Evolutionary conservation across 2,888 invertebrate genomes (phyloP), one percentile per base, ranked within the genome.

Genomic region (Salticus scenicus): DNA sequence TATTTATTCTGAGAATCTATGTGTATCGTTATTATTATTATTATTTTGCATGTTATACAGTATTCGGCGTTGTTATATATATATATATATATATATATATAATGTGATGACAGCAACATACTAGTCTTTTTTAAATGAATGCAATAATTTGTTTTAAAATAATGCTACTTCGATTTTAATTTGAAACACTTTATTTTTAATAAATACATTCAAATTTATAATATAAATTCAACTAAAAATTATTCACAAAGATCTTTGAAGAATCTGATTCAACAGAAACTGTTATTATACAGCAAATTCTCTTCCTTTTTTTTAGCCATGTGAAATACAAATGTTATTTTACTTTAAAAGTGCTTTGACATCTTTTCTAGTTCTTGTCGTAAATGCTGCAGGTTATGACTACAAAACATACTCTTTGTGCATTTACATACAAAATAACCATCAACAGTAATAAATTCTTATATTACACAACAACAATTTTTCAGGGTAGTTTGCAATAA

Each of bases 371-470:
- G 24, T 57, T 57, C 33, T 28, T 12, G 17, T 33, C 76, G 66
- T 71, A 76, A 76, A 76, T 77, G 57, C 77, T 76, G 66, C 76
- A 76, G 71, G 63, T 66, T 72, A 24, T 42, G 57, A 27, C 83
- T 84, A 77, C 83, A 77, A 84, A 84, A 84, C 77, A 73, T 73
- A 78, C 24, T 75, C 75, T 67, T 41, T 77, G 83, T 84, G 83
- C 72, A 77, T 24, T n/a, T 8, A 84, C 37, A 71, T 47, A 73
- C 72, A 72, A 84, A 67, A n/a, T 28, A 28, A 64, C 47, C 51
- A 30, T 84, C 77, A 84, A 84, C 83, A 84, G 77, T 84, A 77
- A 77, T 84, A 84, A 84, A 84, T 77, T 84, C 83, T 84, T 84
- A 84, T 84, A 84, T 78, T 84, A 84, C 83, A 84, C 77, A 84